Percentiles rank a stretch among this genome's conserved stretches.
Evolutionary conservation across 2,113 vertebrate genomes (phyloP).

Genomic region (Glaucidium brasilianum): DNA sequence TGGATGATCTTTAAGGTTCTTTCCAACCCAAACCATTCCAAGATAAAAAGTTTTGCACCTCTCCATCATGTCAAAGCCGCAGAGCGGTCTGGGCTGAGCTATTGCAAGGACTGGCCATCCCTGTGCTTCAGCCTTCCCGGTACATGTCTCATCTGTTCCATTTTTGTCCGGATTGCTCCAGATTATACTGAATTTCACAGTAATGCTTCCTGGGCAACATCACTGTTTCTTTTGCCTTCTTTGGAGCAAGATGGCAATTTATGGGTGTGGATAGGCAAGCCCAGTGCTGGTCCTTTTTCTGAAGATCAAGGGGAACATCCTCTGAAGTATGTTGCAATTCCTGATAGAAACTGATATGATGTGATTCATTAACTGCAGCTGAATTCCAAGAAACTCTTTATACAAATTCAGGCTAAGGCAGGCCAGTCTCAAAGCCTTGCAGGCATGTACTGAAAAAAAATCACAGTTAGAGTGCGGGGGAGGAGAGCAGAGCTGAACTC

Average conservation of each 20-base stretch:
- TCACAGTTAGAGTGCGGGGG: neutral
- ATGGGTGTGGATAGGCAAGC: neutral
- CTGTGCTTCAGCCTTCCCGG: neutral
- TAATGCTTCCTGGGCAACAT: neutral
- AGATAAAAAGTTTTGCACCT: neutral
- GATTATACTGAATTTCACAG: neutral
- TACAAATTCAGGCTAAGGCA: neutral
- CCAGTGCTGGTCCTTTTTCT: neutral
- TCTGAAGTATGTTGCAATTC: constrained; percentile 24
- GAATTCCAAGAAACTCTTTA: constrained; percentile 34
- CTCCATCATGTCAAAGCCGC: accelerated
- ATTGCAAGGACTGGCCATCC: neutral
- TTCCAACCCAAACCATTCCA: too few species aligned
- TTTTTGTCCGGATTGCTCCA: neutral
- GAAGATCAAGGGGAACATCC: neutral
- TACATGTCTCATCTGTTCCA: neutral
- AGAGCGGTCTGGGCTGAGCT: neutral
- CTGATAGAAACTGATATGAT: constrained; percentile 33
- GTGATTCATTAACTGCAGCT: constrained; percentile 25
- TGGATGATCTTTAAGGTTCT: too few species aligned
- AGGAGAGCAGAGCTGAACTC: constrained; percentile 2
- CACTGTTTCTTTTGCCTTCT: neutral
- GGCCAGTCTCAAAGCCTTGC: constrained; percentile 30
- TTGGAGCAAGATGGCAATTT: neutral
- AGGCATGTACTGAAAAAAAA: neutral